These are phyloP conservation scores for Taphrorychus bicolor DNA, from an alignment of 2,888 invertebrate genomes.

Conservation along the genomic window DNA sequence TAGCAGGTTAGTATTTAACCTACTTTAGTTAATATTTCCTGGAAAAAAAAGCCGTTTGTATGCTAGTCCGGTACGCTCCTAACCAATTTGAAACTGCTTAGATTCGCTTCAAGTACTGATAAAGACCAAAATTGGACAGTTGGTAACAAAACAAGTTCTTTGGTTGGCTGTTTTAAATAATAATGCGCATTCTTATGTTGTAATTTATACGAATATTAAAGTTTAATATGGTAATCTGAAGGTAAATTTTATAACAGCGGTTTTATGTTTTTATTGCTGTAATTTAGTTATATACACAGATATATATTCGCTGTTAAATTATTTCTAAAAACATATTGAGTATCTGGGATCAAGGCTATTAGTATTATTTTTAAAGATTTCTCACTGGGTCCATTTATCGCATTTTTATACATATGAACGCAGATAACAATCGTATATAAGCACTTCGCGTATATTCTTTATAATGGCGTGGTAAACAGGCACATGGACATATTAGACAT, in stretches of 20 bases:
- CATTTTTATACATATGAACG: neutral
- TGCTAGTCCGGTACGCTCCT: no score
- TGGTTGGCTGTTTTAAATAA: neutral
- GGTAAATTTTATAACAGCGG: neutral
- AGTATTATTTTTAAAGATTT: slow-evolving; percentile 27
- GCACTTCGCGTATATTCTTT: no score
- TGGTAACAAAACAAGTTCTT: neutral
- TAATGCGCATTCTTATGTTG: neutral
- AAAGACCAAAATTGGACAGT: slow-evolving; percentile 4
- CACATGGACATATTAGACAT: no score
- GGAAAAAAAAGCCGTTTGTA: no score
- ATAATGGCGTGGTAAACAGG: no score
- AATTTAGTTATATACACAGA: slow-evolving; percentile 10
- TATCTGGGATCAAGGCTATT: slow-evolving; percentile 26
- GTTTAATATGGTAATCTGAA: neutral
- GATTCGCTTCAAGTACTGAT: slow-evolving; percentile 45
- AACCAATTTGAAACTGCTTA: slow-evolving; percentile 55
- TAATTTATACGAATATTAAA: neutral
- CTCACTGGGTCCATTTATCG: slow-evolving; percentile 9
- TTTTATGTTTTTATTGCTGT: slow-evolving; percentile 19
- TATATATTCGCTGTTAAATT: slow-evolving; percentile 10
- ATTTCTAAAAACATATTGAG: slow-evolving; percentile 17
- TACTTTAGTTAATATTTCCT: no score
- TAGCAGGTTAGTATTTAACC: slow-evolving; percentile 32
- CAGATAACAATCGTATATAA: neutral